Conservation (phyloP, 2,888 invertebrate genomes). For the Pristionchus arcanus region DNA sequence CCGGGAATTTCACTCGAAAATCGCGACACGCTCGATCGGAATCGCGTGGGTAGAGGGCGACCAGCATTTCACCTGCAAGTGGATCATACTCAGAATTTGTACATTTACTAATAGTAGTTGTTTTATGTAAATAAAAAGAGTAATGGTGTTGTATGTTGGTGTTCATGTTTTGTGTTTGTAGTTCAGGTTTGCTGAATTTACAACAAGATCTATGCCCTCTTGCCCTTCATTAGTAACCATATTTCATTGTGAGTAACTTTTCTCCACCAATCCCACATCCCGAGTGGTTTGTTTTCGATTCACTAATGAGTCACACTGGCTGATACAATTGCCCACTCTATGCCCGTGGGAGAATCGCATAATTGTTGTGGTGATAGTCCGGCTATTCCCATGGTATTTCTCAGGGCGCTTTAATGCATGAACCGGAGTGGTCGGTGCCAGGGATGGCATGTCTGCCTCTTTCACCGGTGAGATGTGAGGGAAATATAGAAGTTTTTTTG, state of each 20-base stretch:
- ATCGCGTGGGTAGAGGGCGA: slow-evolving; percentile 76
- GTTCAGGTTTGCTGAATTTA: too few relatives aligned
- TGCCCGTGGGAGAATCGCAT: not conserved
- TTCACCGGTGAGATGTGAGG: too few relatives aligned
- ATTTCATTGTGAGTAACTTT: not conserved
- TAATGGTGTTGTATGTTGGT: too few relatives aligned
- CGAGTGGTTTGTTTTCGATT: not conserved
- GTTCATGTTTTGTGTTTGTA: too few relatives aligned
- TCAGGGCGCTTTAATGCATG: not conserved
- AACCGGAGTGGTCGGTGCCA: not conserved
- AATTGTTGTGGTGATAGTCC: not conserved
- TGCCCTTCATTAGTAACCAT: not conserved
- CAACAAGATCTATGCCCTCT: not conserved
- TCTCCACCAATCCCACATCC: not conserved
- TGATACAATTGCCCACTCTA: not conserved
- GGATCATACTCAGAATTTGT: too few relatives aligned
- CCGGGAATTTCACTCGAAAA: slow-evolving; percentile 98
- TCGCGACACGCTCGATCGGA: slow-evolving; percentile 84
- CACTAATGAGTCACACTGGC: not conserved
- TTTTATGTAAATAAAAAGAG: too few relatives aligned
- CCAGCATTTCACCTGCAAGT: slow-evolving; percentile 79
- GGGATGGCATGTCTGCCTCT: too few relatives aligned
- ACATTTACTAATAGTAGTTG: too few relatives aligned
- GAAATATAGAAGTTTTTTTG: too few relatives aligned
- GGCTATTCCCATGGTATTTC: not conserved